Base-by-base conservation (phyloP, 2,797 vertebrate genomes). In the Syngnathus rostellatus region DNA sequence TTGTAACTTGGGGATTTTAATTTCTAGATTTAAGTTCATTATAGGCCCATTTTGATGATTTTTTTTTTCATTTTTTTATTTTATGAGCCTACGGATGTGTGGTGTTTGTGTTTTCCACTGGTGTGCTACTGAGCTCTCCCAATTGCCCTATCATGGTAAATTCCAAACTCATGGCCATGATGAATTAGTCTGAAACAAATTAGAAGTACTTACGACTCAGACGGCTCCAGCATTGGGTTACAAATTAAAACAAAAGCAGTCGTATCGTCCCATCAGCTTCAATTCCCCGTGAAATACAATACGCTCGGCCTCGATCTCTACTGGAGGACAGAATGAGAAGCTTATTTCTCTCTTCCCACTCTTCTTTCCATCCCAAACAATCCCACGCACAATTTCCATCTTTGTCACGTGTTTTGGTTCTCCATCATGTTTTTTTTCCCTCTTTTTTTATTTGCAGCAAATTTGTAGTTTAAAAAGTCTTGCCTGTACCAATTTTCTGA, bases 211-310 rank as follows among this genome's bases (percentile, higher is more conserved):
- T 87, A 86, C 81, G 86, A 87, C 85, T 87, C 80, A 89, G 89
- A 89, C 85, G 87, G 89, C 89, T 89, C 87, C 87, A 84, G 91
- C 83, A 81, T 92, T 79, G 83, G 78, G 89, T 92, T 92, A 90
- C 90, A 90, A 90, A 91, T 91, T 91, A 91, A 92, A 92, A 92
- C 91, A 91, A 91, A 91, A 89, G 87, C 84, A 87, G 80, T 78
- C 72, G 72, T 92, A 92, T 91, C 90, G 86, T 64, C 79, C 76
- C 83, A 92, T 91, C 91, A 87, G 85, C 81, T 82, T 84, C 76
- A 76, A 79, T 88, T 89, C 87, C 77, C 86, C 86, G 80, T 90
- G 91, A 91, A 91, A 92, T 83, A 79, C 88, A 86, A 91, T 89
- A 81, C 79, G 66, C 83, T 80, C 75, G 69, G 77, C 72, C 71